Evolutionary conservation across 2,797 vertebrate species (phyloP), one percentile per base, ranked within the genome.

Genomic region (Choloepus didactylus): DNA sequence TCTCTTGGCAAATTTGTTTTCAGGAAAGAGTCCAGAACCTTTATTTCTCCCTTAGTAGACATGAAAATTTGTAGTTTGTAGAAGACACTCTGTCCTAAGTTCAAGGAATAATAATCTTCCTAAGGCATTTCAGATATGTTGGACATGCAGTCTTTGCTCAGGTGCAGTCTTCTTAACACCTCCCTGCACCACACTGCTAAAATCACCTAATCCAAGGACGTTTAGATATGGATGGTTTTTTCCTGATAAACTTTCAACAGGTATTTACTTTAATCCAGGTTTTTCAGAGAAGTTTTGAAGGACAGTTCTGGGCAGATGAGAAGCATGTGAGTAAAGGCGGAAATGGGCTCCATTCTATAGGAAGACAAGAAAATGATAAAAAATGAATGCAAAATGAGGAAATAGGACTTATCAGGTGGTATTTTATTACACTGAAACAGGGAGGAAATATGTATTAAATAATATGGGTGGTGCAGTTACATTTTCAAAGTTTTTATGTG

Each of bases 261-360:
- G 8, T 70, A 69, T 83, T 41, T 44, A 16, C 9, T 88, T 89
- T 66, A 84, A 66, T 64, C 6, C 19, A 41, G 10, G 31, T 38
- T 59, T 84, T 66, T 75, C 12, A 46, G 21, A 82, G 60, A 77
- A 12, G 87, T 27, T 92, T 91, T 69, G 75, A 92, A 95, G 41
- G 7, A 72, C 14, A 38, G 6, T 38, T 91, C 9, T 94, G 11
- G 80, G 23, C 23, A 84, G 23, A 38, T 31, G 44, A 88, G 51
- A 64, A 80, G 21, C 6, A 51, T n/a, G 2, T 80, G 10, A 7
- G 67, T 69, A 91, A 70, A 81, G 67, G 5, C 27, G 82, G 85
- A 95, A 66, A 75, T 44, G 10, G 15, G 4, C 0, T 21, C 12
- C 15, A 27, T 79, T 96, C 69, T 84, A 44, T 35, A 79, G 3